Evolutionary conservation across 2,113 vertebrate species (phyloP).

Genomic region (Arothron firmamentum): DNA sequence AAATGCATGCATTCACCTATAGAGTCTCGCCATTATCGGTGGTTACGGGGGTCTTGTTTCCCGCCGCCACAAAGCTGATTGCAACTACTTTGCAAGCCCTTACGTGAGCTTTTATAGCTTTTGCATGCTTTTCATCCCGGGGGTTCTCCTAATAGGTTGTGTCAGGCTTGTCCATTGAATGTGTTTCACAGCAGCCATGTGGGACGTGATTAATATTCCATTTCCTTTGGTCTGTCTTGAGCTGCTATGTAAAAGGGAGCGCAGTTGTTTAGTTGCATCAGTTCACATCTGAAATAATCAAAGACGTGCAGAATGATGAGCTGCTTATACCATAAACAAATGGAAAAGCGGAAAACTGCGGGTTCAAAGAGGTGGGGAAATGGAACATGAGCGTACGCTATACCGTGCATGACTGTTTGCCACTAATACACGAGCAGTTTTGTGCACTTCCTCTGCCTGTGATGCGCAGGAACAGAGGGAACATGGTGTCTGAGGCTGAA

Average conservation of each 20-base stretch:
- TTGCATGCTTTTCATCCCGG: background rate
- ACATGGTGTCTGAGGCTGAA: constrained; percentile 3
- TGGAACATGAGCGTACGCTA: background rate
- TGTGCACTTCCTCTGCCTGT: background rate
- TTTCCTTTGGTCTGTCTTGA: constrained; percentile 4
- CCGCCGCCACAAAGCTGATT: background rate
- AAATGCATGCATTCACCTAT: too few species aligned
- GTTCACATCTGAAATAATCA: constrained; percentile 12
- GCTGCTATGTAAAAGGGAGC: constrained; percentile 2
- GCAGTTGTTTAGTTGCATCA: constrained; percentile 12
- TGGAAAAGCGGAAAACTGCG: background rate
- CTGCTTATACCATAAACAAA: too few species aligned
- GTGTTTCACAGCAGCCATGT: constrained; percentile 2
- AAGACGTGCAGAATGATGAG: background rate
- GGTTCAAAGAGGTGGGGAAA: background rate
- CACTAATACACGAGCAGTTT: background rate
- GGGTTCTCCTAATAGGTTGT: constrained; percentile 1
- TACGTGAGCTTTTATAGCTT: background rate
- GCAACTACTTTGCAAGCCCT: background rate
- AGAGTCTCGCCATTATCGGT: too few species aligned
- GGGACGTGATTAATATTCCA: constrained; percentile 4
- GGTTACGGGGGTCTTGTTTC: background rate
- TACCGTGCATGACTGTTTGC: background rate
- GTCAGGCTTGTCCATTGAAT: constrained; percentile 1
- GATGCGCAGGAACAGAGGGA: background rate